Conservation (phyloP, 2,113 vertebrate species). For the Gavialis gangeticus region DNA sequence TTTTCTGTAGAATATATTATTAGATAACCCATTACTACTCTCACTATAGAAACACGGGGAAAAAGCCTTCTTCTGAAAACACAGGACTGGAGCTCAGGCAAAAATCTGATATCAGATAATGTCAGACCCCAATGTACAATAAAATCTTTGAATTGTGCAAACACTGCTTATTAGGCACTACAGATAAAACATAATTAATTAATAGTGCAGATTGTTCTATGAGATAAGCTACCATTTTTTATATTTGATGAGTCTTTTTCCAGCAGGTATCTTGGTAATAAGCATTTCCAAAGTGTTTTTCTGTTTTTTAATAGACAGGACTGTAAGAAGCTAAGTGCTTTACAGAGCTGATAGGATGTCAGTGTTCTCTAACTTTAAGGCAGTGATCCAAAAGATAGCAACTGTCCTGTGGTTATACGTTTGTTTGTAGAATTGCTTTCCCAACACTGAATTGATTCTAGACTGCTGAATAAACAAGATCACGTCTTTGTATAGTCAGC, state of each 20-base stretch:
- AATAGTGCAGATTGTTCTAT: not conserved
- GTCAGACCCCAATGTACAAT: not conserved
- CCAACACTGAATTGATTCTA: not conserved
- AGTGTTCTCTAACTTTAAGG: not conserved
- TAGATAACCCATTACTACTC: not conserved
- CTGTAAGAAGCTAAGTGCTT: not conserved
- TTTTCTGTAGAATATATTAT: not conserved
- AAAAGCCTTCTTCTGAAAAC: not conserved
- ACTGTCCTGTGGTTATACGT: not conserved
- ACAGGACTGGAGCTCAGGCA: not conserved
- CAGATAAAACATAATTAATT: not conserved
- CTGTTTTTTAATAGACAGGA: not conserved
- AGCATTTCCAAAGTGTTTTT: not conserved
- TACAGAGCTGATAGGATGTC: not conserved
- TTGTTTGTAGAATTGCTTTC: constrained; percentile 8
- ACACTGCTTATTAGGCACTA: not conserved
- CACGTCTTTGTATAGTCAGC: not conserved
- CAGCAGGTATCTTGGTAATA: not conserved
- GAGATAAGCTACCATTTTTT: not conserved
- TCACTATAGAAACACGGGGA: not conserved
- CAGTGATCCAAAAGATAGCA: not conserved
- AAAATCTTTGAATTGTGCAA: not conserved
- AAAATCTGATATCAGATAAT: not conserved
- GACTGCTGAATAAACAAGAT: not conserved
- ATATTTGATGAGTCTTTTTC: constrained; percentile 1